These are phyloP conservation scores for Rhombomys opimus DNA, from an alignment of 2,113 vertebrate species.

Conservation along the genomic window DNA sequence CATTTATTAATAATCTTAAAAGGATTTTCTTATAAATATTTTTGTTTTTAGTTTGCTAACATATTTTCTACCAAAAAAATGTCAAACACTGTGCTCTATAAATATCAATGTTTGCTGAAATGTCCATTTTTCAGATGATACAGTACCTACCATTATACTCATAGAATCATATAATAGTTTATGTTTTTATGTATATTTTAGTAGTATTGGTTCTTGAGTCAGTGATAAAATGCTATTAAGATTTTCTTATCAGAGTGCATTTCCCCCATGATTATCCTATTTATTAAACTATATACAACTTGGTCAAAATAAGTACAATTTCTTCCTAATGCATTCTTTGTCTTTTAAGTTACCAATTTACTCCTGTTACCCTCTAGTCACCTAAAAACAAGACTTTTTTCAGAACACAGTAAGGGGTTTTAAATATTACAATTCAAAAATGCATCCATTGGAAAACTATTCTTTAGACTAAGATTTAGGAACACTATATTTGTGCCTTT, in stretches of 20 bases:
- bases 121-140: slow-evolving; percentile 79
- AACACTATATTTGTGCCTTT: slow-evolving; percentile 83
- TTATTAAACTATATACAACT: slow-evolving; percentile 73
- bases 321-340: slow-evolving; percentile 62
- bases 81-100: slow-evolving; percentile 87
- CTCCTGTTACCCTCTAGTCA: slow-evolving; percentile 78
- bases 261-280: slow-evolving; percentile 31
- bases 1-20: slow-evolving; percentile 78
- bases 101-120: slow-evolving; percentile 76
- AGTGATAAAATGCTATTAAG: slow-evolving; percentile 81
- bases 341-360: slow-evolving; percentile 74
- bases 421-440: slow-evolving; percentile 73
- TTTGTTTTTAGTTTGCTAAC: slow-evolving; percentile 79
- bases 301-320: slow-evolving; percentile 77
- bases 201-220: slow-evolving; percentile 83
- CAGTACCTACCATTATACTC: slow-evolving; percentile 76
- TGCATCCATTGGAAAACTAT: slow-evolving; percentile 45
- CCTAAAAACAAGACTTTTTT: slow-evolving; percentile 56
- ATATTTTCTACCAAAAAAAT: slow-evolving; percentile 88
- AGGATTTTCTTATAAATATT: slow-evolving; percentile 79
- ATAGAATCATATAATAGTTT: slow-evolving; percentile 72
- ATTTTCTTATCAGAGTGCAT: slow-evolving; percentile 83
- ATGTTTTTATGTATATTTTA: slow-evolving; percentile 82
- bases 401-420: slow-evolving; percentile 71
- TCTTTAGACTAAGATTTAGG: slow-evolving; percentile 77